A percentile compares a stretch with the other conserved stretches of the same genome.
Evolutionary conservation across 1,140 invertebrate species (phyloP).

Genomic region (Nasonia giraulti): DNA sequence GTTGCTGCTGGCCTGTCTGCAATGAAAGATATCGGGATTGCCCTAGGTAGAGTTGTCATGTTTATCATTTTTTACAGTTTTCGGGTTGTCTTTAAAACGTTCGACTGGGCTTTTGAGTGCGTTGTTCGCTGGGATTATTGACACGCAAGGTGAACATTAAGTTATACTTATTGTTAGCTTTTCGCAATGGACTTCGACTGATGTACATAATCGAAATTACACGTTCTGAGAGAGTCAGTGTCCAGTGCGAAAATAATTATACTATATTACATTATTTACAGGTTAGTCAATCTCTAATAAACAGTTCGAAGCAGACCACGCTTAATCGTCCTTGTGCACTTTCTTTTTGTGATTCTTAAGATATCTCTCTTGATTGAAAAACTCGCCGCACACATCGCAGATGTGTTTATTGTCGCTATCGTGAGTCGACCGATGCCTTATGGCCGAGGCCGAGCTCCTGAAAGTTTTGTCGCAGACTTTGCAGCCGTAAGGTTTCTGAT

Average conservation of each 20-base stretch:
- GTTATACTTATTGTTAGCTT: too few species aligned
- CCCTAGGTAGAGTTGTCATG: background rate
- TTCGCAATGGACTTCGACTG: too few species aligned
- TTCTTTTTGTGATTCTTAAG: conserved; percentile 51
- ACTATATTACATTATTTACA: background rate
- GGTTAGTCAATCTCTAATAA: background rate
- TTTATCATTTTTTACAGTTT: background rate
- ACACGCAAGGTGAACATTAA: background rate
- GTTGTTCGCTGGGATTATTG: background rate
- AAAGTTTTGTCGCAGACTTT: conserved; percentile 77
- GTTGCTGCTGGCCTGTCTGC: conserved; percentile 6
- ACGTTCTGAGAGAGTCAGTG: background rate
- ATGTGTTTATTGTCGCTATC: conserved; percentile 23
- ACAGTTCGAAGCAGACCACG: background rate
- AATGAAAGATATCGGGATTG: conserved; percentile 32
- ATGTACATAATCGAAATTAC: background rate
- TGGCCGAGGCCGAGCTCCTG: conserved; percentile 68
- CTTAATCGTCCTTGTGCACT: conserved; percentile 36
- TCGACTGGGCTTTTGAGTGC: background rate
- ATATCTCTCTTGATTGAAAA: conserved; percentile 51
- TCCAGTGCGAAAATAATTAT: background rate
- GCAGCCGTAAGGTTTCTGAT: conserved; percentile 58
- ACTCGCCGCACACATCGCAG: conserved; percentile 45
- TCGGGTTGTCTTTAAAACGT: background rate
- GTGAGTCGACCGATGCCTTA: conserved; percentile 52